Conservation (phyloP, 2,888 invertebrate species). For the Cheiracanthium punctorium region DNA sequence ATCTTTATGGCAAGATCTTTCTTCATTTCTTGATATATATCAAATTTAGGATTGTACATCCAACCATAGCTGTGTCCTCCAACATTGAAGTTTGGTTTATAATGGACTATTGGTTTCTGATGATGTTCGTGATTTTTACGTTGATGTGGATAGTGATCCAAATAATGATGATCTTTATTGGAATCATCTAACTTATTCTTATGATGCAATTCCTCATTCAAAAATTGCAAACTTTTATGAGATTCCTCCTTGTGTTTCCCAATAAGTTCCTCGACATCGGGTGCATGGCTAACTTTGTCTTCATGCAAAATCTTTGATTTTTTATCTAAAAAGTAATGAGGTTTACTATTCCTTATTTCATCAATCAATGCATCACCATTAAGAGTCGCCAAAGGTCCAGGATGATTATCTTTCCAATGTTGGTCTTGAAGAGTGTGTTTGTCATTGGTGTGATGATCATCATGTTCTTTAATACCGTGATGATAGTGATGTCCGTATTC, state of each 20-base stretch:
- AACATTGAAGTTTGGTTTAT: constrained; percentile 4
- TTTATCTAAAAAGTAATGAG: neutral
- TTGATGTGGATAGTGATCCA: neutral
- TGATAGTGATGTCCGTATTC: no score
- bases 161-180: neutral
- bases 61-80: constrained; percentile 38
- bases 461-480: neutral
- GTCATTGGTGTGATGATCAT: neutral
- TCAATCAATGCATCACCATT: neutral
- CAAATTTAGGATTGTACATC: constrained; percentile 19
- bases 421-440: neutral
- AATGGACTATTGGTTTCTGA: neutral
- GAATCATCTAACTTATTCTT: neutral
- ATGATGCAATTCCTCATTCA: neutral
- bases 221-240: neutral
- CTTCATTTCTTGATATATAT: neutral
- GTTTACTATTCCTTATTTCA: neutral
- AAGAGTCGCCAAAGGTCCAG: neutral
- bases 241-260: neutral
- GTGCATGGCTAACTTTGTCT: neutral
- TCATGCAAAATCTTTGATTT: neutral
- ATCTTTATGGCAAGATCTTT: constrained; percentile 1
- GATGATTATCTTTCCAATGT: neutral
- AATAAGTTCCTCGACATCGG: neutral
- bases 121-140: neutral